Conservation (phyloP, 1,140 invertebrate species). For the Pseudomyrmex cubaensis region DNA sequence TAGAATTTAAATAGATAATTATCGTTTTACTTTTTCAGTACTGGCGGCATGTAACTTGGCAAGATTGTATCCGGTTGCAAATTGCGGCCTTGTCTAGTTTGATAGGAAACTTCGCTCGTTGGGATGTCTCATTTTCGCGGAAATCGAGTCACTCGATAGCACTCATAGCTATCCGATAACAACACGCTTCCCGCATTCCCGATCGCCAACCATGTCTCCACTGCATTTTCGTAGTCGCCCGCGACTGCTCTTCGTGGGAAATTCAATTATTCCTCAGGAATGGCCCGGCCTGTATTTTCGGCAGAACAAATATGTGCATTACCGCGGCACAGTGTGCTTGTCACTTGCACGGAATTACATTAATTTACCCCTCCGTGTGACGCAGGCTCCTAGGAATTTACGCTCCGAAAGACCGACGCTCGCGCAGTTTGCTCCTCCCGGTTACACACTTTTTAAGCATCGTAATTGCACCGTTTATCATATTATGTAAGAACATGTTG, state of each 20-base stretch:
- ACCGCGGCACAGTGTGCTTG: constrained; percentile 26
- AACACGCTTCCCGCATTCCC: neutral
- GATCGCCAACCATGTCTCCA: constrained; percentile 7
- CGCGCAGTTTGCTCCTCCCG: neutral
- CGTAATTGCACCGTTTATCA: neutral
- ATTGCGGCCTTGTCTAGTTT: constrained; percentile 1
- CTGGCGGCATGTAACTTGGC: constrained; percentile 8
- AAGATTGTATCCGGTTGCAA: constrained; percentile 12
- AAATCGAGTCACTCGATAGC: constrained; percentile 28
- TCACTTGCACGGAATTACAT: constrained; percentile 62
- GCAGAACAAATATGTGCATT: constrained; percentile 45
- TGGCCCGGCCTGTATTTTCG: constrained; percentile 44
- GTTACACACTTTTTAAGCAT: constrained; percentile 33
- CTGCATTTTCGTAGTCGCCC: constrained; percentile 47
- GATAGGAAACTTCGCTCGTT: constrained; percentile 6
- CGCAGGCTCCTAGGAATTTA: constrained; percentile 48
- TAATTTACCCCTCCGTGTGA: constrained; percentile 41
- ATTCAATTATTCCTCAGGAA: constrained; percentile 61
- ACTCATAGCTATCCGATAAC: constrained; percentile 26
- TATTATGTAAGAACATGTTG: neutral
- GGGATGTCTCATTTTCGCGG: constrained; percentile 32
- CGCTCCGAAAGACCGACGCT: constrained; percentile 22
- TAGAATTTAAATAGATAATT: constrained; percentile 38
- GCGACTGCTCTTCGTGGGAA: constrained; percentile 37
- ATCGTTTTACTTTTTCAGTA: constrained; percentile 8